Percentiles rank a stretch among this genome's conserved stretches.
These are phyloP conservation scores for Diglossa cyanea DNA, from an alignment of 2,797 vertebrate species.

Conservation along the genomic window DNA sequence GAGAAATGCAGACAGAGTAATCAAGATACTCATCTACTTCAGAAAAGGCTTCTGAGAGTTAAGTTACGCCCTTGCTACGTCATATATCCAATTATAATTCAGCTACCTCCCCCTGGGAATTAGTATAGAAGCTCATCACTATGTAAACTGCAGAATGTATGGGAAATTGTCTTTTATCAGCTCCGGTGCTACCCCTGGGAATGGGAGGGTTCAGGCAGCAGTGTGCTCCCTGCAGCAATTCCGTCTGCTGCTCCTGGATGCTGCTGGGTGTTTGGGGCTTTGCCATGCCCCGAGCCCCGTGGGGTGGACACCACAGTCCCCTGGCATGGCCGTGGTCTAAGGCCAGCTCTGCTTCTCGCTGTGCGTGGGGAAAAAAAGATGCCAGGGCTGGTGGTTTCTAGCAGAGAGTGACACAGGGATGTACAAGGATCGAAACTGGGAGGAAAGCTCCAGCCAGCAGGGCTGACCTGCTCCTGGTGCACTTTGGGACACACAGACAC, in stretches of 20 bases:
- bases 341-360: not conserved
- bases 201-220: not conserved
- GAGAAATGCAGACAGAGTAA: not conserved
- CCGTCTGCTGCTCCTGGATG: not conserved
- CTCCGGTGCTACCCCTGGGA: not conserved
- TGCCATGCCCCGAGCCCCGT: fast-evolving
- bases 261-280: not conserved
- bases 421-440: not conserved
- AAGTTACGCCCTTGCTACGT: not conserved
- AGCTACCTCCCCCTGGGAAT: not conserved
- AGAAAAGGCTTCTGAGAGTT: not conserved
- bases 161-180: slow-evolving; percentile 32
- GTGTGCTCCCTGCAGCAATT: not conserved
- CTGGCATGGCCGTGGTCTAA: not conserved
- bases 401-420: fast-evolving
- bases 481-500: not conserved
- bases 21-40: not conserved
- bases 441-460: not conserved
- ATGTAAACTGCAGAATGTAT: not conserved
- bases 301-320: not conserved
- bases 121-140: not conserved
- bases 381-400: not conserved
- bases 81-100: not conserved
- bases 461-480: not conserved
- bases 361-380: not conserved